Evolutionary conservation across 2,797 vertebrate species (phyloP).

Genomic region (Clarias platycephalus): DNA sequence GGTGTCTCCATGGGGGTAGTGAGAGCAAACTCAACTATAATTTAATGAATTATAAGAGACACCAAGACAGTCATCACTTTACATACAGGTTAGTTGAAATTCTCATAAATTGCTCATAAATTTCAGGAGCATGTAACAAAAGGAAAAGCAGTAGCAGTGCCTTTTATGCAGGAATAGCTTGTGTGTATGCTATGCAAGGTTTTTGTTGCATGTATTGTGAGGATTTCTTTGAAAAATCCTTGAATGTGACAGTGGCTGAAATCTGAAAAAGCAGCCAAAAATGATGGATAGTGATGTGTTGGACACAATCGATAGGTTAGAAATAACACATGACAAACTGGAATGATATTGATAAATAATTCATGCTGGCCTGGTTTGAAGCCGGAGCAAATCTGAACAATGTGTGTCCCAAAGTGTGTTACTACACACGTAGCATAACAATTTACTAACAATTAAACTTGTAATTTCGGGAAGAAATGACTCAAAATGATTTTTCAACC

Average conservation of each 20-base stretch:
- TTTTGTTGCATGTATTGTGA: background rate
- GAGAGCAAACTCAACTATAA: background rate
- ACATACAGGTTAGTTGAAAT: background rate
- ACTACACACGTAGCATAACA: background rate
- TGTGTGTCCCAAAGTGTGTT: background rate
- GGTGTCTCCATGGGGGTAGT: background rate
- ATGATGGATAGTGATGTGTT: no score
- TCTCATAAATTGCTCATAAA: background rate
- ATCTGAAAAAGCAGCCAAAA: background rate
- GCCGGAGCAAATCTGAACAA: no score
- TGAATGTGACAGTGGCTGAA: background rate
- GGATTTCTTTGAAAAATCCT: background rate
- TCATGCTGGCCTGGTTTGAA: no score
- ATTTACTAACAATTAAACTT: background rate
- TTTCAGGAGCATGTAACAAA: background rate
- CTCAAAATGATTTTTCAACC: background rate
- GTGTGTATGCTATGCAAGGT: background rate
- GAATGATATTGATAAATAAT: no score
- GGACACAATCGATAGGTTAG: no score
- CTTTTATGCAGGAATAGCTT: background rate
- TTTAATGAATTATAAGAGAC: background rate
- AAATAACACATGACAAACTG: no score
- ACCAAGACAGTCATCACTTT: background rate
- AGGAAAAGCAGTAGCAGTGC: background rate
- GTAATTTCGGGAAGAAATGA: background rate